Conservation (phyloP, 2,113 vertebrate genomes). For the Oreochromis niloticus region DNA sequence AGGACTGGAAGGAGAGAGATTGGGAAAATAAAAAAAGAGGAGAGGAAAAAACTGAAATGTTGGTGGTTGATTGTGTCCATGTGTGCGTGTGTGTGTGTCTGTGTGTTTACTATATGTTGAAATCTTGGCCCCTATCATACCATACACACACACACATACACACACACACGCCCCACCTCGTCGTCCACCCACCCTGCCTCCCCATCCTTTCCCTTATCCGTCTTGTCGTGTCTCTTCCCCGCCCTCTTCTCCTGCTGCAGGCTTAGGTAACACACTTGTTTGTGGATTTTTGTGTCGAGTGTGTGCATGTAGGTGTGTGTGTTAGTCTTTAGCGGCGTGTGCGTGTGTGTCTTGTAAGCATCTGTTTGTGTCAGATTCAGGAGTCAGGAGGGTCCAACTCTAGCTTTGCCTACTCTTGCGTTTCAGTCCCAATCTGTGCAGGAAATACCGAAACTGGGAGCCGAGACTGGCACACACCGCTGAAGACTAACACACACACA, state of each 20-base stretch:
- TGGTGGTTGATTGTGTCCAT: background rate
- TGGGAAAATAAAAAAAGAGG: background rate
- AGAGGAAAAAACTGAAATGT: background rate
- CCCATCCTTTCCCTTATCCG: background rate
- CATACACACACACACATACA: background rate
- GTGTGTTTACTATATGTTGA: background rate
- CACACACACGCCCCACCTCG: background rate
- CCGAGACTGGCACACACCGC: background rate
- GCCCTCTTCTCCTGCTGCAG: background rate
- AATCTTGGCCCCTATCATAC: background rate
- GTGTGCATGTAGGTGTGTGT: background rate
- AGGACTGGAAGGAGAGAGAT: conserved; percentile 1
- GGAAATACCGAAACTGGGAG: conserved; percentile 2
- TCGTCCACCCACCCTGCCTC: background rate
- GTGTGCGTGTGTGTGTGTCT: background rate
- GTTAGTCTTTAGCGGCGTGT: background rate
- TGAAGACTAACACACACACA: background rate
- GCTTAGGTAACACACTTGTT: conserved; percentile 21
- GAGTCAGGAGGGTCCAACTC: conserved; percentile 24
- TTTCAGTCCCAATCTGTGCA: conserved; percentile 23
- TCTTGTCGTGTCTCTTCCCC: background rate
- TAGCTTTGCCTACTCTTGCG: conserved; percentile 29
- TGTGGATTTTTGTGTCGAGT: background rate
- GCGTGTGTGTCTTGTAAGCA: background rate
- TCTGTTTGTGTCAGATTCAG: conserved; percentile 10